Evolutionary conservation across 1,140 invertebrate genomes (phyloP), one percentile per base, ranked within the genome.

Genomic region (Ooceraea biroi): DNA sequence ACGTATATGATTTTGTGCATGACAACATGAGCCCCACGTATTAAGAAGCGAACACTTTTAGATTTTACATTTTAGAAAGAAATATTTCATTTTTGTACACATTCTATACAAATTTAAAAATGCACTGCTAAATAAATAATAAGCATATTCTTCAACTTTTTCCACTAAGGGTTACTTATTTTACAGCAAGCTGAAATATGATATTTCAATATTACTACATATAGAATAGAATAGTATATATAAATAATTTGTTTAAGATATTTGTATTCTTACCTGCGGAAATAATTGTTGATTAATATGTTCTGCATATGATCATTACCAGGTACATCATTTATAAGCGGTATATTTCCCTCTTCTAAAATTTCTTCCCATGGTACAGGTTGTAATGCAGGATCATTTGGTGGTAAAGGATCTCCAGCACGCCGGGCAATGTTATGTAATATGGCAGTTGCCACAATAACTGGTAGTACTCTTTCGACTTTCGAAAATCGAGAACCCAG

Each of bases 231-330:
- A n/a, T n/a, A n/a, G n/a, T n/a, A n/a, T n/a, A n/a, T n/a, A 30
- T 61, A 61, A 17, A 61, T 61, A 61, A 30, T 30, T 27, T 30
- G 11, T n/a, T 5, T 19, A 57, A 22, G 5, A 57, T 8, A 57
- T 57, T 60, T 60, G n/a, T 60, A 12, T 27, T 60, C 57, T 60
- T 30, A 60, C 27, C 58, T 61, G 25, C 12, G 27, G 14, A 61
- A 61, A 30, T 61, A 61, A 61, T 36, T 14, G 27, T 61, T 61
- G 14, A 61, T 61, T 61, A 61, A n/a, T 61, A 61, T 30, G 12
- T 61, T 17, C 58, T 30, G 58, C 12, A 61, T n/a, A 30, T 61
- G 14, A 61, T 30, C 2, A 12, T 27, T n/a, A n/a, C n/a, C n/a
- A n/a, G n/a, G 27, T 61, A 17, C 58, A 61, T 61, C 7, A 61